These are phyloP conservation scores for Epizoanthus stellaris DNA, from an alignment of 92 coral and sea anemone genomes.

Conservation along the genomic window DNA sequence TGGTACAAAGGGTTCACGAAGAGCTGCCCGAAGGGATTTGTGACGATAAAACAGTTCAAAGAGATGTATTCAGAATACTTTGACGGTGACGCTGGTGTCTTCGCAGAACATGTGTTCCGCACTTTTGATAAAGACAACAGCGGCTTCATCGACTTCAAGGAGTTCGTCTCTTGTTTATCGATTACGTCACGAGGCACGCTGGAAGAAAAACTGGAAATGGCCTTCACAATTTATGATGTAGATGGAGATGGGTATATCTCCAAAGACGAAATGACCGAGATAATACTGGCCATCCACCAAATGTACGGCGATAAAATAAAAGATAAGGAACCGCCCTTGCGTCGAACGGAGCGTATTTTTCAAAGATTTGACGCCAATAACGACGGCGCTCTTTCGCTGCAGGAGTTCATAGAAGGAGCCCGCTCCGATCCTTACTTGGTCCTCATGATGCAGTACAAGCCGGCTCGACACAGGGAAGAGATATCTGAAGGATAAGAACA, in stretches of 20 bases:
- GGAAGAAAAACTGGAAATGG: conserved; percentile 98
- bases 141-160: conserved; percentile 92
- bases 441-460: conserved; percentile 86
- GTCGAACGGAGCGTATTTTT: conserved; percentile 85
- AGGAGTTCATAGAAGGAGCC: conserved; percentile 89
- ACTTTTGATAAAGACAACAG: conserved; percentile 89
- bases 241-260: conserved; percentile 92
- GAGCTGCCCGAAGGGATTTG: conserved; percentile 86
- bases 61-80: conserved; percentile 90
- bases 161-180: conserved; percentile 89
- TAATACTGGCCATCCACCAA: conserved; percentile 79
- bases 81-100: conserved; percentile 90
- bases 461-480: conserved; percentile 32
- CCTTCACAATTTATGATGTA: conserved; percentile 90
- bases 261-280: conserved; percentile 83
- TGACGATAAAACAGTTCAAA: conserved; percentile 78
- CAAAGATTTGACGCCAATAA: conserved; percentile 80
- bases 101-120: conserved; percentile 92
- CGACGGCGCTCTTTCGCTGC: conserved; percentile 84
- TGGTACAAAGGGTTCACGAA: conserved; percentile 97
- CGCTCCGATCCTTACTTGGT: conserved; percentile 90
- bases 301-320: conserved; percentile 69
- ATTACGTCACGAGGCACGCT: conserved; percentile 90
- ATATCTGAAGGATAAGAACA: conserved; percentile 9
- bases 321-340: conserved; percentile 72